Base-by-base conservation (phyloP, 2,888 invertebrate genomes). In the Sarcophaga variegata region DNA sequence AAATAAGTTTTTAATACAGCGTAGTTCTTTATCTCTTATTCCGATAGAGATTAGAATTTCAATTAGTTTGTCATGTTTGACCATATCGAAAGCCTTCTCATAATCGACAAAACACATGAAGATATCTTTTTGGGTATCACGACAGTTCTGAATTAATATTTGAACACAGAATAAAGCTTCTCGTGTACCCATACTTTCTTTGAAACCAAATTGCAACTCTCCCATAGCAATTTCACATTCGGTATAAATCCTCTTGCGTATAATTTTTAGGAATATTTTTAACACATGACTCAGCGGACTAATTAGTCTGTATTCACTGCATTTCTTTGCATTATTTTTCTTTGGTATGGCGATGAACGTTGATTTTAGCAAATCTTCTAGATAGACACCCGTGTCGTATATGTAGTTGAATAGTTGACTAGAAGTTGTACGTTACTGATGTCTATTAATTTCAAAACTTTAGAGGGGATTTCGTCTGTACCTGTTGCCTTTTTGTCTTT, bases 141-240 rank as follows among this genome's bases (percentile, higher is more conserved):
- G 17, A 66, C 66, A 66, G 17, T 27, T 66, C 37, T 66, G 37
- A 66, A 66, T 45, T 37, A 66, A 12, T 37, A 66, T 37, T 25
- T 66, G 66, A 27, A 66, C 37, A 37, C 66, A 22, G 12, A 64
- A 67, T 25, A 78, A 17, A 12, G 78, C 78, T 49, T 77, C 78
- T 22, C 67, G 20, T 64, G 77, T 81, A 10, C 67, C 77, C 47
- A 85, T 22, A 27, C 70, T 47, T 17, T 69, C 75, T 69, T 70
- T 81, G 12, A 81, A 81, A 1, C 78, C 78, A 66, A 71, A 85
- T 59, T 85, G 77, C 14, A n/a, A 62, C 49, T 62, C 25, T 49
- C 49, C 76, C 54, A 85, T 70, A 69, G 54, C 25, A 54, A n/a
- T 17, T 82, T 70, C 72, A 27, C n/a, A 63, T 64, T 77, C 62